These are phyloP conservation scores for Nectonema munidae DNA, from an alignment of 2,888 invertebrate species.

Conservation along the genomic window DNA sequence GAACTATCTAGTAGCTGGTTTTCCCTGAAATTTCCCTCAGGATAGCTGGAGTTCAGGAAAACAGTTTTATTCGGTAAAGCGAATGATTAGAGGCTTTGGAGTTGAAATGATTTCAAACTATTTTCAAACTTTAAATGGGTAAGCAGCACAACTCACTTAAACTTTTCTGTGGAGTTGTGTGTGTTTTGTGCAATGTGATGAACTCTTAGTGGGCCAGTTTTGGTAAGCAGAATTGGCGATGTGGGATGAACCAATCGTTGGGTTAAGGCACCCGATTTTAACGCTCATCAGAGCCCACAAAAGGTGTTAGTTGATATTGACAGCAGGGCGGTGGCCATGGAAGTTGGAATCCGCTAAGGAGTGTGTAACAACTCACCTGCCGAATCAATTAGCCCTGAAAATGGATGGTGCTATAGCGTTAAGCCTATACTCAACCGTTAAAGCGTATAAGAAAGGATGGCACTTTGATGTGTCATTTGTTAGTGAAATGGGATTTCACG, in stretches of 20 bases:
- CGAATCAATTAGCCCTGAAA: conserved; percentile 35
- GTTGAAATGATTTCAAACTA: conserved; percentile 36
- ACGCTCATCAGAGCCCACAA: conserved; percentile 32
- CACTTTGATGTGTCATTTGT: too few species aligned
- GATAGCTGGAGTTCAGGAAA: conserved; percentile 31
- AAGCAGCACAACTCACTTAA: conserved; percentile 33
- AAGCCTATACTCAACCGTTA: conserved; percentile 27
- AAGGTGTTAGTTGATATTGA: conserved; percentile 34
- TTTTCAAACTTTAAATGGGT: conserved; percentile 45
- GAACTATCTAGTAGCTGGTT: too few species aligned
- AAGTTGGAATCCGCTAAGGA: conserved; percentile 37
- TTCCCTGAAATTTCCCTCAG: conserved; percentile 42
- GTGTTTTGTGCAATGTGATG: too few species aligned
- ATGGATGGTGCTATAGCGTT: conserved; percentile 33
- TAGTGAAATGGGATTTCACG: conserved; percentile 23
- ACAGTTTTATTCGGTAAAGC: conserved; percentile 37
- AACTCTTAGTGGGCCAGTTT: conserved; percentile 38
- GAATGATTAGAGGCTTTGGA: conserved; percentile 38
- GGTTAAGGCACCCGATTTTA: conserved; percentile 34
- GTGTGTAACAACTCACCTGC: conserved; percentile 34
- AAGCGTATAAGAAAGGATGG: conserved; percentile 23
- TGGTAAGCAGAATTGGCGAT: conserved; percentile 47
- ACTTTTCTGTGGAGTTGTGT: conserved; percentile 27
- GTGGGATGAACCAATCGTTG: conserved; percentile 40
- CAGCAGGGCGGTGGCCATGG: conserved; percentile 41